These are phyloP conservation scores for Babylonia areolata DNA, from an alignment of 1,140 invertebrate species.

Conservation along the genomic window DNA sequence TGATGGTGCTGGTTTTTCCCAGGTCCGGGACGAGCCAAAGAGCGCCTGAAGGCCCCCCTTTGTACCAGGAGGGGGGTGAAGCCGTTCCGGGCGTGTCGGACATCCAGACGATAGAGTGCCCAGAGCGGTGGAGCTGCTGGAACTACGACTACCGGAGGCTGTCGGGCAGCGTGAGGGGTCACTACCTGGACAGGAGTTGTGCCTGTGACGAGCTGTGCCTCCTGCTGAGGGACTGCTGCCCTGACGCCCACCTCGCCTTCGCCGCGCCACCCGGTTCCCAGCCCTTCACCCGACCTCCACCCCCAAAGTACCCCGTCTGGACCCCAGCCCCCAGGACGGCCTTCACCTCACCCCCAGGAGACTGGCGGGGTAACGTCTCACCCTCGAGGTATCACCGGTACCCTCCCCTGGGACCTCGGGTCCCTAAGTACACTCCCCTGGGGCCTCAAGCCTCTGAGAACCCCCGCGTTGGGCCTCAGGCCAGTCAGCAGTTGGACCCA, in stretches of 20 bases:
- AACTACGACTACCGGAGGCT: neutral
- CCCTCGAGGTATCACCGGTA: neutral
- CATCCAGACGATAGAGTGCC: neutral
- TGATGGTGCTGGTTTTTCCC: neutral
- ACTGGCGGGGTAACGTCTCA: too few species aligned
- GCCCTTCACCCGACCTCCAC: too few species aligned
- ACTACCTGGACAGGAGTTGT: constrained; percentile 22
- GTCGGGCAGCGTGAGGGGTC: neutral
- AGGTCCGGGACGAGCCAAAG: neutral
- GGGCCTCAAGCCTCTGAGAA: too few species aligned
- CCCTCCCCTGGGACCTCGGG: too few species aligned
- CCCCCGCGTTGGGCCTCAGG: too few species aligned
- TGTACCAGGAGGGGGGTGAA: too few species aligned
- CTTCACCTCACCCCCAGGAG: neutral
- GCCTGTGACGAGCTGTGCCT: constrained; percentile 32
- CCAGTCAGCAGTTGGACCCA: too few species aligned
- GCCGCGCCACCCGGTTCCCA: too few species aligned
- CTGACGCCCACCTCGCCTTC: constrained; percentile 9
- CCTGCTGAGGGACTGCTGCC: constrained; percentile 29
- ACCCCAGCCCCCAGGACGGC: too few species aligned
- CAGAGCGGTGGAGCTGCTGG: constrained; percentile 2
- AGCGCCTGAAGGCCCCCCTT: neutral
- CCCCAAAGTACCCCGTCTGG: too few species aligned
- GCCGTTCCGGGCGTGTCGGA: neutral
- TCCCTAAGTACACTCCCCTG: too few species aligned